A percentile compares a stretch with the other conserved stretches of the same genome.
Evolutionary conservation across 2,113 vertebrate species (phyloP).

Genomic region (Paraplagusia blochii): DNA sequence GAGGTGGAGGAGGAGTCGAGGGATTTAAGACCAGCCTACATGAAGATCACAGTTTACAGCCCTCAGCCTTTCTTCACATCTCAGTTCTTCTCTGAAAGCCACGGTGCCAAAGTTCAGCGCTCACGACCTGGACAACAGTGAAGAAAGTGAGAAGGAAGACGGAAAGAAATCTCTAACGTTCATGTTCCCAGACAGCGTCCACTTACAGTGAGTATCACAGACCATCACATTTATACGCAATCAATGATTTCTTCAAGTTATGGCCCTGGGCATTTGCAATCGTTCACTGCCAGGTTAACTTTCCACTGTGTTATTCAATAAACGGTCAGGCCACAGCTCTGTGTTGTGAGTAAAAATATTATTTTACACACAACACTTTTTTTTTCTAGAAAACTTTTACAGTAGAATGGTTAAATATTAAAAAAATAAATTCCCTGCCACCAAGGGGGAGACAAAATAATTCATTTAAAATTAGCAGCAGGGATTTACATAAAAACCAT

Average conservation of each 20-base stretch:
- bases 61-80: constrained; percentile 21
- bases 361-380: too few relatives aligned
- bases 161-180: constrained; percentile 56
- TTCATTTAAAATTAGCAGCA: too few relatives aligned
- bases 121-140: constrained; percentile 50
- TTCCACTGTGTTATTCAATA: constrained; percentile 27
- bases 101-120: constrained; percentile 62
- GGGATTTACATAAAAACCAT: too few relatives aligned
- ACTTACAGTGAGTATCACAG: constrained; percentile 53
- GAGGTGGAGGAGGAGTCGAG: neutral
- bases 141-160: neutral
- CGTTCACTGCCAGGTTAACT: constrained; percentile 43
- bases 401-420: neutral
- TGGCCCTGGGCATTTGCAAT: constrained; percentile 11
- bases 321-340: neutral
- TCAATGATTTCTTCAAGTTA: constrained; percentile 24
- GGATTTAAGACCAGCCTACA: constrained; percentile 45
- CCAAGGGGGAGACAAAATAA: too few relatives aligned
- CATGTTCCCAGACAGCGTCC: constrained; percentile 33
- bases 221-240: constrained; percentile 19
- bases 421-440: too few relatives aligned
- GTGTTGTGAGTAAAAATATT: neutral
- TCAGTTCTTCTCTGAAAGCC: constrained; percentile 29
- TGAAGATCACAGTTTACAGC: constrained; percentile 22
- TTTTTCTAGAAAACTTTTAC: neutral